A percentile compares a stretch with the other conserved stretches of the same genome.
These are phyloP conservation scores for Drosophila pachea DNA, from an alignment of 1,140 invertebrate genomes.

Conservation along the genomic window DNA sequence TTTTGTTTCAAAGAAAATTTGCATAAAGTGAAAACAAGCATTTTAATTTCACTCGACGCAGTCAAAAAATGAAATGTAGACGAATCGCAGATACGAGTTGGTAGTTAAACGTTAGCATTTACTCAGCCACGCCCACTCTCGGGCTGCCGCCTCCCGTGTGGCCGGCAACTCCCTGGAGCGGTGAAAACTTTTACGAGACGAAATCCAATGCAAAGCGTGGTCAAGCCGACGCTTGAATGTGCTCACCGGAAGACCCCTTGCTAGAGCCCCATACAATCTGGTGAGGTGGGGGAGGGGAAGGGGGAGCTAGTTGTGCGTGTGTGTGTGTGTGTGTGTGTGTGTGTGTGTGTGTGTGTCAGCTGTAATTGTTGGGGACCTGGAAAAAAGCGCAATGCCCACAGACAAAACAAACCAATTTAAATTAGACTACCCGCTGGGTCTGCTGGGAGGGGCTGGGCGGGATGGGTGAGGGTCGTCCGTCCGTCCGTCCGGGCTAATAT, in stretches of 20 bases:
- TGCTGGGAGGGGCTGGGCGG: too few relatives aligned
- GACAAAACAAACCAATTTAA: constrained; percentile 77
- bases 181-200: constrained; percentile 66
- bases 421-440: constrained; percentile 62
- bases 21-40: constrained; percentile 78
- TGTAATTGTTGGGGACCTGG: constrained; percentile 68
- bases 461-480: constrained; percentile 9
- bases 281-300: too few relatives aligned
- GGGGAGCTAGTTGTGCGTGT: constrained; percentile 27
- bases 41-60: constrained; percentile 75
- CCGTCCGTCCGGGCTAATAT: constrained; percentile 41
- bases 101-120: constrained; percentile 72
- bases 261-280: too few relatives aligned
- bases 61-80: constrained; percentile 67
- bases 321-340: constrained; percentile 30
- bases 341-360: constrained; percentile 36
- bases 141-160: constrained; percentile 14
- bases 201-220: constrained; percentile 24
- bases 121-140: constrained; percentile 12
- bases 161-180: constrained; percentile 57
- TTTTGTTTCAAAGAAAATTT: constrained; percentile 66
- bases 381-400: constrained; percentile 74
- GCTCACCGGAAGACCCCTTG: not conserved
- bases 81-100: constrained; percentile 62
- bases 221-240: not conserved